Base-by-base conservation (phyloP, 2,797 vertebrate species). In the Myripristis murdjan region DNA sequence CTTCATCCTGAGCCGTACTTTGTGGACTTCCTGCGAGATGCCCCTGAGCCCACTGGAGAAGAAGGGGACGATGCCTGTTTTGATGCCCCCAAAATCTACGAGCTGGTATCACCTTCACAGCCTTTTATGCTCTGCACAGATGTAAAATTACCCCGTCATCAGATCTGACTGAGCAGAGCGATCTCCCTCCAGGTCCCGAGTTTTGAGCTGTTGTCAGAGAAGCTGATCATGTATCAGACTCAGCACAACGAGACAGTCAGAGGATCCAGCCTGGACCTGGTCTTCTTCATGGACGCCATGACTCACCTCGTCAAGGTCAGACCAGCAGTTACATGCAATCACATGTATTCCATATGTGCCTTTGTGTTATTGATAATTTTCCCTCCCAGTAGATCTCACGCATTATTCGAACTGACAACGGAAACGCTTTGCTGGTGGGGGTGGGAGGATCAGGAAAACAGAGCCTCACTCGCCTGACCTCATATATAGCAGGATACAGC, bases 371-470 rank as follows among this genome's bases (percentile, higher is more conserved):
- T 56, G 60, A 18, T 58, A 2, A 41, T 61, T 63, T 71, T 10
- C 18, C 20, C 57, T 77, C 33, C 48, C 68, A 12, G n/a, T 65
- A 97, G 97, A 95, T 97, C 76, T 97, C 96, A 11, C 93, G 96
- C 1, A 90, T 97, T 65, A 95, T 97, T 74, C 91, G 94, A 28
- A 95, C 94, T n/a, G 93, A 95, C 64, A 73, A 75, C 46, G 97
- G 97, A 79, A 96, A 96, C 33, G 96, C 95, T 24, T 88, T 97
- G 23, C 90, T 97, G 31, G 95, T 97, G 2, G 97, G 96, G 56
- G 96, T 97, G 47, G 96, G 96, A 6, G 96, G 96, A 39, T 97
- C 96, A 3, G 97, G 96, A 73, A 97, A 96, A 77, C 95, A 96
- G 83, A 96, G 96, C 52, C 85, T 97, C 75, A 96, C 96, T 0